A percentile compares a stretch with the other conserved stretches of the same genome.
These are phyloP conservation scores for Arrhopalites spinosus DNA, from an alignment of 2,888 invertebrate species.

Conservation along the genomic window DNA sequence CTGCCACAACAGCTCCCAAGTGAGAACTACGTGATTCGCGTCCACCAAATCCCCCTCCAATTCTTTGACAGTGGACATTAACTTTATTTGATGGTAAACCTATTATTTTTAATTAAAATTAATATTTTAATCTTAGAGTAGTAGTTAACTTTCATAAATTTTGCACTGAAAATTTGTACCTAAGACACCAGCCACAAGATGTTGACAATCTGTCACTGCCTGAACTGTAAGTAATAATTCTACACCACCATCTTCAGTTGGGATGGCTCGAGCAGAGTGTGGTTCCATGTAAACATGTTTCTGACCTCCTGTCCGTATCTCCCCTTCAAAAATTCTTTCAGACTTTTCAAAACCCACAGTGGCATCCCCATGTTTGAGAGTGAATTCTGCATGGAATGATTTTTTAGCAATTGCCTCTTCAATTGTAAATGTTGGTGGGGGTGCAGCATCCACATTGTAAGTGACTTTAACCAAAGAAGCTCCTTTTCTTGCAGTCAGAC, in stretches of 20 bases:
- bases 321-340: conserved; percentile 70
- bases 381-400: conserved; percentile 65
- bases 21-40: conserved; percentile 79
- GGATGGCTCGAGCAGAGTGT: conserved; percentile 61
- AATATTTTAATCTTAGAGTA: no score
- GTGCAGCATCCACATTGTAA: conserved; percentile 79
- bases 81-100: not conserved
- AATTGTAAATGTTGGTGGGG: conserved; percentile 61
- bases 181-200: conserved; percentile 62
- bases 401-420: conserved; percentile 75
- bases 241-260: conserved; percentile 77
- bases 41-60: conserved; percentile 96
- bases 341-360: conserved; percentile 74
- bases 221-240: conserved; percentile 85
- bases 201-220: conserved; percentile 65
- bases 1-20: conserved; percentile 73
- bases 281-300: conserved; percentile 98
- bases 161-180: no score
- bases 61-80: conserved; percentile 62
- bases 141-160: no score
- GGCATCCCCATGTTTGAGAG: conserved; percentile 58
- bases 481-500: conserved; percentile 78
- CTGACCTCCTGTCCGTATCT: conserved; percentile 82
- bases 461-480: conserved; percentile 77
- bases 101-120: no score